Evolutionary conservation across 2,888 invertebrate species (phyloP).

Genomic region (Xestobium rufovillosum): DNA sequence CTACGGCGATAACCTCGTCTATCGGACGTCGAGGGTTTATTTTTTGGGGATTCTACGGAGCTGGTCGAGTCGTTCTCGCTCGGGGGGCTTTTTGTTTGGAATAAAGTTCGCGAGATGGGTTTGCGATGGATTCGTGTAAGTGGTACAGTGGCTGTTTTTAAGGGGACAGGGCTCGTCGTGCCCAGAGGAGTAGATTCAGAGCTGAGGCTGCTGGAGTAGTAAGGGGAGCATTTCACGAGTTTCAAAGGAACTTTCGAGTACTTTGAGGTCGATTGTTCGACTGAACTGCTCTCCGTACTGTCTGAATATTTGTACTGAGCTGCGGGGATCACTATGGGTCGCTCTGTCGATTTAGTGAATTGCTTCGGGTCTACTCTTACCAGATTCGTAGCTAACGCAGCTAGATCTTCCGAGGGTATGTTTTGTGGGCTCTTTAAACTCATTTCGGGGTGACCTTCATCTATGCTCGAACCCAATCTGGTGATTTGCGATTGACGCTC

Average conservation of each 20-base stretch:
- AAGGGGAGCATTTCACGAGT: slow-evolving; percentile 63
- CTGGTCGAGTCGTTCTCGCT: slow-evolving; percentile 71
- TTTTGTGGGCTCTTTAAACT: slow-evolving; percentile 37
- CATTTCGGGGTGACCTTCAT: slow-evolving; percentile 29
- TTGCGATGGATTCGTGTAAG: slow-evolving; percentile 39
- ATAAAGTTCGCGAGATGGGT: slow-evolving; percentile 52
- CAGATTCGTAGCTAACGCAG: slow-evolving; percentile 27
- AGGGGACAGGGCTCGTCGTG: slow-evolving; percentile 51
- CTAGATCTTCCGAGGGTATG: slow-evolving; percentile 39
- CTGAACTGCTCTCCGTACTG: slow-evolving; percentile 45
- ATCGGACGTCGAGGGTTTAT: slow-evolving; percentile 44
- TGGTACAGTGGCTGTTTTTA: slow-evolving; percentile 50
- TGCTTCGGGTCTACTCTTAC: slow-evolving; percentile 28
- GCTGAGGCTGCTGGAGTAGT: slow-evolving; percentile 67
- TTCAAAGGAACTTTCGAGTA: slow-evolving; percentile 44
- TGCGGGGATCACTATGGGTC: slow-evolving; percentile 47
- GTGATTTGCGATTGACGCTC: slow-evolving; percentile 27
- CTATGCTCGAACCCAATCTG: slow-evolving; percentile 37
- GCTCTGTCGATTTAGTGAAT: slow-evolving; percentile 47
- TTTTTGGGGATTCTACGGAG: slow-evolving; percentile 61
- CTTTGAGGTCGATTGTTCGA: slow-evolving; percentile 42
- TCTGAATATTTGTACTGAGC: slow-evolving; percentile 41
- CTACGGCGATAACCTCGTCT: slow-evolving; percentile 61
- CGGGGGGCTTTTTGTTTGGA: slow-evolving; percentile 61
- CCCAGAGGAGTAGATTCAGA: slow-evolving; percentile 66